Evolutionary conservation across 2,113 vertebrate genomes (phyloP).

Genomic region (Spizaetus ornatus): DNA sequence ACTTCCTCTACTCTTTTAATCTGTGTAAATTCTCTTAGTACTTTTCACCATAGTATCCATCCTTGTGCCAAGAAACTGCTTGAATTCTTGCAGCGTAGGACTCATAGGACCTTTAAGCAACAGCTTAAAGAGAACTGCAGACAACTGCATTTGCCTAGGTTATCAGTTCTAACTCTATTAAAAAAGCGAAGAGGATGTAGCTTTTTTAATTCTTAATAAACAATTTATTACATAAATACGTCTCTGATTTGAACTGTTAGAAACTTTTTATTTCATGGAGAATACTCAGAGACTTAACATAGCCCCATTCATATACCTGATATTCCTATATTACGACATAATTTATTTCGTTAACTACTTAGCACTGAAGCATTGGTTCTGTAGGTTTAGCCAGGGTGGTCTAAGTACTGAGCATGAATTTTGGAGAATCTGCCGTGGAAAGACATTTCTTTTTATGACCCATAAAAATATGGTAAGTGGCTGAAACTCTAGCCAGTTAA

Average conservation of each 20-base stretch:
- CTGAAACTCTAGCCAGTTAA: neutral
- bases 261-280: neutral
- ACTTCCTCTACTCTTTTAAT: neutral
- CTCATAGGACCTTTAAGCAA: neutral
- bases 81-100: neutral
- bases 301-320: neutral
- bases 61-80: neutral
- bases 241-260: neutral
- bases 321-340: neutral
- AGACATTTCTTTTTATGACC: neutral
- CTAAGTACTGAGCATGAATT: neutral
- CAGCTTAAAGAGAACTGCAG: neutral
- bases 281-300: neutral
- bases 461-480: neutral
- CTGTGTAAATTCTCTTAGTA: neutral
- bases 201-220: neutral
- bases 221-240: neutral
- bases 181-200: neutral
- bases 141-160: neutral
- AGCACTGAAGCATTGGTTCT: neutral
- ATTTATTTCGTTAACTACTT: neutral
- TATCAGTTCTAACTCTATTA: neutral
- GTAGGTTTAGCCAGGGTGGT: neutral
- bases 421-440: neutral
- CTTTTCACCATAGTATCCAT: neutral